phyloP scores from a whole-genome alignment of 1,140 invertebrate genomes.

The Aradophagus sp. region DNA sequence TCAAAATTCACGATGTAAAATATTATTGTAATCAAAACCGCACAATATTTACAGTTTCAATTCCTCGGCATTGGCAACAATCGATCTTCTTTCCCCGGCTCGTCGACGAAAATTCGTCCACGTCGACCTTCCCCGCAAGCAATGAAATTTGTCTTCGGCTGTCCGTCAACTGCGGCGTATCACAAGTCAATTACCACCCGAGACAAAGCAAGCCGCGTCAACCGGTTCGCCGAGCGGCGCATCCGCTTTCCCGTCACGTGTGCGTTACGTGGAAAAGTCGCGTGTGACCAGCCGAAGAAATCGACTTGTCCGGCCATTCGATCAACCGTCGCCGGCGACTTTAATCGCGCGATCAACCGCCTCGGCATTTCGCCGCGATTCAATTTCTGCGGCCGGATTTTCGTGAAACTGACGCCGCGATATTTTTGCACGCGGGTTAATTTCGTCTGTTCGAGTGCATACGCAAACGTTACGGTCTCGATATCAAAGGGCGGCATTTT shows the following conservation, averaged over 20 bases:
- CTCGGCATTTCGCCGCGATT: too few species aligned
- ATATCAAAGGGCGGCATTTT: too few species aligned
- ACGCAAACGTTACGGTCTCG: too few species aligned
- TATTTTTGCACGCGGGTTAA: too few species aligned
- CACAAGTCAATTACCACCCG: conserved; percentile 20
- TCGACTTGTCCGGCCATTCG: conserved; percentile 44
- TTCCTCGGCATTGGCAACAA: too few species aligned
- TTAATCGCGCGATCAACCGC: conserved; percentile 31
- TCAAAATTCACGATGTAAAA: too few species aligned
- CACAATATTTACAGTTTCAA: too few species aligned
- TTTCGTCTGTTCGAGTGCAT: too few species aligned
- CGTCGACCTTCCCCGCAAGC: conserved; percentile 2
- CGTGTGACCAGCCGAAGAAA: conserved; percentile 35
- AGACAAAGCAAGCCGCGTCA: conserved; percentile 28
- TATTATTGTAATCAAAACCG: too few species aligned
- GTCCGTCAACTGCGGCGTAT: conserved; percentile 8
- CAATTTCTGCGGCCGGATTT: conserved; percentile 23
- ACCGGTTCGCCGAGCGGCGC: conserved; percentile 6
- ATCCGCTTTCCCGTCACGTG: conserved; percentile 13
- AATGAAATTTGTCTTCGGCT: conserved; percentile 27
- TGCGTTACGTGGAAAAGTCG: conserved; percentile 31
- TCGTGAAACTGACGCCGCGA: too few species aligned
- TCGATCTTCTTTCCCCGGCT: conserved; percentile 8
- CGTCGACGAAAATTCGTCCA: too few species aligned
- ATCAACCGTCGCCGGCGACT: conserved; percentile 38